Evolutionary conservation across 2,797 vertebrate species (phyloP).

Genomic region (Falco naumanni): DNA sequence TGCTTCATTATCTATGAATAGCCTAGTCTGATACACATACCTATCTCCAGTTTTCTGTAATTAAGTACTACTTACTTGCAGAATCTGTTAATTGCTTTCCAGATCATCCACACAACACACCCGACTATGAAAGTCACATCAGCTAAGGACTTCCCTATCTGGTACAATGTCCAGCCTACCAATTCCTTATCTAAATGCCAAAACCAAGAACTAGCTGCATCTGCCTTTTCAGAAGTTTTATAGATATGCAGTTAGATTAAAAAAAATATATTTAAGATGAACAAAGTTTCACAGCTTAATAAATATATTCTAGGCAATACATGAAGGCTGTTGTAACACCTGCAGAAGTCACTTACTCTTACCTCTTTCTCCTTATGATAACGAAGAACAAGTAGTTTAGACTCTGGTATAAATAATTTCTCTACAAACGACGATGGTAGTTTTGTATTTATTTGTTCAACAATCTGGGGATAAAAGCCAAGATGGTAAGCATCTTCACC

Average conservation of each 20-base stretch:
- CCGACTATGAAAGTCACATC: not conserved
- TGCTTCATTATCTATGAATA: not conserved
- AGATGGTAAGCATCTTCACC: not conserved
- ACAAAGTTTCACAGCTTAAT: not conserved
- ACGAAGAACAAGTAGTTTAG: slow-evolving; percentile 92
- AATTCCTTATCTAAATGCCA: not conserved
- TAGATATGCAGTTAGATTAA: not conserved
- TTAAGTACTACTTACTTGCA: not conserved
- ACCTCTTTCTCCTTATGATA: slow-evolving; percentile 96
- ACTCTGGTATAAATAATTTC: slow-evolving; percentile 91
- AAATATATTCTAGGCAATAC: not conserved
- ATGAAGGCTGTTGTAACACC: not conserved
- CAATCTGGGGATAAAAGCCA: slow-evolving; percentile 80
- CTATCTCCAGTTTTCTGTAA: not conserved
- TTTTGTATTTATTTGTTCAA: slow-evolving; percentile 98
- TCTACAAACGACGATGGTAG: slow-evolving; percentile 94
- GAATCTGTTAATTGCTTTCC: not conserved
- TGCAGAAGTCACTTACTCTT: not conserved
- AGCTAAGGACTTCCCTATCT: not conserved
- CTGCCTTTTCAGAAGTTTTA: not conserved
- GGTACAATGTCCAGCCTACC: not conserved
- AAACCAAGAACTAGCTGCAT: not conserved
- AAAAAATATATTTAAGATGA: not conserved
- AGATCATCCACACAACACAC: not conserved
- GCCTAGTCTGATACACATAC: not conserved